Conservation (phyloP, 2,797 vertebrate species). For the Corythornis leucogaster region DNA sequence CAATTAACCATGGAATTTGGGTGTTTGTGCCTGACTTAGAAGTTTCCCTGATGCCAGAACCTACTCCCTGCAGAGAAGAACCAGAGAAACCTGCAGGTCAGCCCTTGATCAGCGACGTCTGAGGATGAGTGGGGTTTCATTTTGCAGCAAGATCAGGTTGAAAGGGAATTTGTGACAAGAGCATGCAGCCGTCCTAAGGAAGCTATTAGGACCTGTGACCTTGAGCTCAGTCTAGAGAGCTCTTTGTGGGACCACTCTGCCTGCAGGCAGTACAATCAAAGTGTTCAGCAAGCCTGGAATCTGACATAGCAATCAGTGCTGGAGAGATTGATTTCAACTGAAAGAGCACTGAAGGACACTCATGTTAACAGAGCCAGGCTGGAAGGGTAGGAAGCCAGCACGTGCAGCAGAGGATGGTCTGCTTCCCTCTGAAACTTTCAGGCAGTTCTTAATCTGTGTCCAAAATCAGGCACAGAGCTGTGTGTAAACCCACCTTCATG, state of each 20-base stretch:
- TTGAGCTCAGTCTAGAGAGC: conserved; percentile 52
- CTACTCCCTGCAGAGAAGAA: background rate
- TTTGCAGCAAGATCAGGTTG: background rate
- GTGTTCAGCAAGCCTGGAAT: conserved; percentile 41
- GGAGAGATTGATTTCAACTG: conserved; percentile 49
- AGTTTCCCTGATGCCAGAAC: background rate
- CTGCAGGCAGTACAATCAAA: conserved; percentile 34
- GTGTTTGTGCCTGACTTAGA: background rate
- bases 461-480: background rate
- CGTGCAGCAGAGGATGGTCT: background rate
- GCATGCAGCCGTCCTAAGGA: conserved; percentile 17
- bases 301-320: conserved; percentile 63
- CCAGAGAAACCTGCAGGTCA: background rate
- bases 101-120: background rate
- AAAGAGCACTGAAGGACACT: conserved; percentile 60
- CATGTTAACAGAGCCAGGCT: conserved; percentile 47
- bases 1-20: background rate
- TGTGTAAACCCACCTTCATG: background rate
- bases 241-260: conserved; percentile 57
- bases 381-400: background rate
- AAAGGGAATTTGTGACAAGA: conserved; percentile 28
- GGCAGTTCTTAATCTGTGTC: background rate
- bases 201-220: conserved; percentile 46
- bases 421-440: background rate
- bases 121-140: background rate